Percentiles rank a stretch among this genome's conserved stretches.
Conservation (phyloP, 2,113 vertebrate species). For the Corapipo altera region DNA sequence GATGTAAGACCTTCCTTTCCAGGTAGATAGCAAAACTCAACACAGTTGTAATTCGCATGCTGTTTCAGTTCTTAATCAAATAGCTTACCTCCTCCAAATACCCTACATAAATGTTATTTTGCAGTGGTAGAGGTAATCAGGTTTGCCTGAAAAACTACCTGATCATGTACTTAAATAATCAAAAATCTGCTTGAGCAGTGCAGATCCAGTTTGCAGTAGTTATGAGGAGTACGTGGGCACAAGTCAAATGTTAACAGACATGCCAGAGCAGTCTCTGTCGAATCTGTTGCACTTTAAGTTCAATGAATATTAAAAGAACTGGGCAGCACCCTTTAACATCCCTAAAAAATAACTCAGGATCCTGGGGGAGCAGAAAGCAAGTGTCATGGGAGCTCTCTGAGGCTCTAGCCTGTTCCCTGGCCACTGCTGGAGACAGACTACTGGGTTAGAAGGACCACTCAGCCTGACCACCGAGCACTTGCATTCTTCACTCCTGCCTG, state of each 20-base stretch:
- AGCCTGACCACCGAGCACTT: not conserved
- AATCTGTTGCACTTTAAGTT: not conserved
- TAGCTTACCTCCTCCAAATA: not conserved
- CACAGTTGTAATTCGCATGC: not conserved
- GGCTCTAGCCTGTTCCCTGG: not conserved
- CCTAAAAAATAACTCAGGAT: not conserved
- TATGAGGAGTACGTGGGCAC: not conserved
- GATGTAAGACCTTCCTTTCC: not conserved
- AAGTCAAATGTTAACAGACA: not conserved
- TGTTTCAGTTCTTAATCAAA: not conserved
- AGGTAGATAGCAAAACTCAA: not conserved
- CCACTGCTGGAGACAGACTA: not conserved
- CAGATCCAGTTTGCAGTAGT: slow-evolving; percentile 5
- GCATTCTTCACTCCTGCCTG: not conserved
- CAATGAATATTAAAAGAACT: not conserved
- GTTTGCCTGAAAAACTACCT: not conserved
- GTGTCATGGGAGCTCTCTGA: not conserved
- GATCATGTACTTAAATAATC: not conserved
- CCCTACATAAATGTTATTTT: not conserved
- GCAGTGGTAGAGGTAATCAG: not conserved
- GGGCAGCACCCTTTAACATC: not conserved
- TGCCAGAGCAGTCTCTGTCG: not conserved
- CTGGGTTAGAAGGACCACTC: not conserved
- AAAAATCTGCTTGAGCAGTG: not conserved
- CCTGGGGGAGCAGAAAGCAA: not conserved